Conservation (phyloP, 2,797 vertebrate genomes). For the Hypotaenidia philippensis region DNA sequence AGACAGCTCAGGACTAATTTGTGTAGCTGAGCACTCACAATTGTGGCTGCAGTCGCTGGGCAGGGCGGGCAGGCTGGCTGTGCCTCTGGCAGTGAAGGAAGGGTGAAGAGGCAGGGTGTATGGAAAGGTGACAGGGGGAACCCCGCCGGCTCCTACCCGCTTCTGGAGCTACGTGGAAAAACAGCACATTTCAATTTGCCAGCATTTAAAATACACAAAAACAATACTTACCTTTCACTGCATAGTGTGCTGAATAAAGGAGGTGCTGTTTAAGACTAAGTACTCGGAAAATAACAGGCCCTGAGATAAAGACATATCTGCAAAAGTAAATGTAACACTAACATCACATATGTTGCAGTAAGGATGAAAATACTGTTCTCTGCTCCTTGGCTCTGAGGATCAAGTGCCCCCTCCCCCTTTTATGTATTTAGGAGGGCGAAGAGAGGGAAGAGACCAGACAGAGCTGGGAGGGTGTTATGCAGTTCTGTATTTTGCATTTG, state of each 20-base stretch:
- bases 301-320: background rate
- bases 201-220: background rate
- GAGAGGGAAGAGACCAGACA: background rate
- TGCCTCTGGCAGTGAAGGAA: background rate
- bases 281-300: background rate
- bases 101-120: background rate
- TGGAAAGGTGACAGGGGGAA: background rate
- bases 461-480: background rate
- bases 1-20: background rate
- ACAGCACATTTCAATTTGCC: background rate
- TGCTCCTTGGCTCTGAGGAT: background rate
- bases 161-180: background rate
- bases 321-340: background rate
- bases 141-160: rapidly evolving
- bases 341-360: background rate
- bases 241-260: background rate
- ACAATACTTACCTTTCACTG: background rate
- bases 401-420: rapidly evolving
- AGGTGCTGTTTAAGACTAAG: background rate
- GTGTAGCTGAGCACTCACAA: background rate
- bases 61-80: background rate
- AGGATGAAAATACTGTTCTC: background rate
- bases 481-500: background rate
- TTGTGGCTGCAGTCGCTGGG: background rate
- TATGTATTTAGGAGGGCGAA: background rate